Evolutionary conservation across 2,113 vertebrate genomes (phyloP), one percentile per base, ranked within the genome.

Genomic region (Atlantisia rogersi): DNA sequence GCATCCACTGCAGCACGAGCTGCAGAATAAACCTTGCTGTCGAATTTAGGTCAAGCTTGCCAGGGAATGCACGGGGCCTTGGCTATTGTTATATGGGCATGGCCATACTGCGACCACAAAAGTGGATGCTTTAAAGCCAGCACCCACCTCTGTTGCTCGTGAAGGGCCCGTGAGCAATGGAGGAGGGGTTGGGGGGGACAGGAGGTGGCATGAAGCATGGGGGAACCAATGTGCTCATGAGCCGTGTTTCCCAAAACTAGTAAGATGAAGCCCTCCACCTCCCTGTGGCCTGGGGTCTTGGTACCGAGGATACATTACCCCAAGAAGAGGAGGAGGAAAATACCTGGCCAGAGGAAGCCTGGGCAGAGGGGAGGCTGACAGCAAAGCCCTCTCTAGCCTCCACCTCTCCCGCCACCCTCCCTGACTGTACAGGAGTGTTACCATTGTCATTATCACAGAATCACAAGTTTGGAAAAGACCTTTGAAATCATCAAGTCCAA

Each of bases 11-110:
- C 84, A 92, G 56, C 31, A 64, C 44, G 46, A 89, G n/a, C 46
- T 76, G 75, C 58, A 74, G 76, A 92, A 71, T 46, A 83, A 87
- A 78, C 77, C 50, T 82, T 73, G 74, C 68, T 93, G 52, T 37
- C 1, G 20, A 91, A 94, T 96, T 92, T 92, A 96, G 93, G 90
- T 95, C 92, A 96, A 44, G 60, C 60, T 95, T 95, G 50, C 46
- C 73, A 75, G 63, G 68, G 86, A 97, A 71, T 63, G 91, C 59
- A 60, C 4, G 1, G 37, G 50, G 44, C 68, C 59, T 74, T 82
- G 59, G 32, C 50, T 90, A n/a, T 88, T 79, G 70, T 73, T 90
- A 82, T 86, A 94, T 73, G 48, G 68, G 74, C 76, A 82, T 15
- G 28, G 63, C 26, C 39, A 75, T 2, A 9, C 28, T 44, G 58